Conservation (phyloP, 2,113 vertebrate species). For the Neogobius melanostomus region DNA sequence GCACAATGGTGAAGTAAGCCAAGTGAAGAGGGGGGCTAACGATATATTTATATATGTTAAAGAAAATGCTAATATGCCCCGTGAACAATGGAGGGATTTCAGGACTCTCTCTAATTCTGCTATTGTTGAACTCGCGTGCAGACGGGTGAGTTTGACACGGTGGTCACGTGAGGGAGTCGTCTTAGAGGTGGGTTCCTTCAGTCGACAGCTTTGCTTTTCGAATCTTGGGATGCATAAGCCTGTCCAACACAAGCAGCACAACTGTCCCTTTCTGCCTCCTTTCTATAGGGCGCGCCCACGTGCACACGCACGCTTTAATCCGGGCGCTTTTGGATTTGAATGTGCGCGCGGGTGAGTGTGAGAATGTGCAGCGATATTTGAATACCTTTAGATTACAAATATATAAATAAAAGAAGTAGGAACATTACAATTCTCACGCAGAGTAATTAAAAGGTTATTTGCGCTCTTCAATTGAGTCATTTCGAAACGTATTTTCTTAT, state of each 20-base stretch:
- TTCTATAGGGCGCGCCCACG: slow-evolving; percentile 24
- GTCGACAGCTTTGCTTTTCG: slow-evolving; percentile 37
- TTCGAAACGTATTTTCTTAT: not conserved
- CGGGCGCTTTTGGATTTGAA: slow-evolving; percentile 52
- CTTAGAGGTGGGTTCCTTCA: slow-evolving; percentile 33
- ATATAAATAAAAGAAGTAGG: slow-evolving; percentile 19
- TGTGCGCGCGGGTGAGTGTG: slow-evolving; percentile 14
- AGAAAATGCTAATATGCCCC: slow-evolving; percentile 80
- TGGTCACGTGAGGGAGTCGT: slow-evolving; percentile 81
- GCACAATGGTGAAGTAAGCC: slow-evolving; percentile 69
- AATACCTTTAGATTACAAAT: slow-evolving; percentile 19
- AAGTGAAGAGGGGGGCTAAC: slow-evolving; percentile 41
- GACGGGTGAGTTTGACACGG: slow-evolving; percentile 77
- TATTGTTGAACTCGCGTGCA: slow-evolving; percentile 87
- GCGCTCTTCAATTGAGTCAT: not conserved
- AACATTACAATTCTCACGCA: slow-evolving; percentile 34
- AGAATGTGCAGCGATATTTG: slow-evolving; percentile 30
- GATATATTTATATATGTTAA: slow-evolving; percentile 71
- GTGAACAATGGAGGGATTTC: slow-evolving; percentile 70
- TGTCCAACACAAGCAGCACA: slow-evolving; percentile 35
- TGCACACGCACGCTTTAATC: slow-evolving; percentile 55
- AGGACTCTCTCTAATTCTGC: slow-evolving; percentile 74
- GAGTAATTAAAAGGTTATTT: slow-evolving; percentile 11
- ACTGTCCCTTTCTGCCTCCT: slow-evolving; percentile 5
- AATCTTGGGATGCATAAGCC: slow-evolving; percentile 16